Percentiles rank a stretch among this genome's conserved stretches.
Evolutionary conservation across 1,140 invertebrate genomes (phyloP).

Genomic region (Drosophila arizonae): DNA sequence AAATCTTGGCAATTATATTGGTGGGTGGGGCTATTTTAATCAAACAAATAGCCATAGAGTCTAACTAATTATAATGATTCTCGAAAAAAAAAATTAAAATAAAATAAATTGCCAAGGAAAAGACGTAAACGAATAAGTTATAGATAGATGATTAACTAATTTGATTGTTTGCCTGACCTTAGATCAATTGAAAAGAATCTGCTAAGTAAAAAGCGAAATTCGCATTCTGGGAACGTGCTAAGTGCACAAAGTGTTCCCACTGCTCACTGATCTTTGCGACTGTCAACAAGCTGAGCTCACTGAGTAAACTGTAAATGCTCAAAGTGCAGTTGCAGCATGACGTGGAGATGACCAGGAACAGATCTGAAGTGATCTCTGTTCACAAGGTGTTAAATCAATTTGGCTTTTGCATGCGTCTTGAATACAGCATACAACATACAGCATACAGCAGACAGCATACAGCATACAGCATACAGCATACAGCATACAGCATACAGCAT

Average conservation of each 20-base stretch:
- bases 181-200: background rate
- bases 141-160: background rate
- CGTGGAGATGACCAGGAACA: background rate
- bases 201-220: background rate
- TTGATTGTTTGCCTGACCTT: slow-evolving; percentile 1
- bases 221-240: background rate
- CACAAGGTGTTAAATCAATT: background rate
- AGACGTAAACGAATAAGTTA: background rate
- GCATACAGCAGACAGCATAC: too few species aligned
- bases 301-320: background rate
- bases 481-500: too few species aligned
- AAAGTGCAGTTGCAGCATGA: slow-evolving; percentile 2
- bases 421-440: background rate
- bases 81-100: too few species aligned
- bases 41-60: too few species aligned
- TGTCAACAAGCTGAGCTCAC: slow-evolving; percentile 21
- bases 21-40: too few species aligned
- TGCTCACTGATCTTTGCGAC: slow-evolving; percentile 2
- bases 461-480: too few species aligned
- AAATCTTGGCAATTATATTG: background rate
- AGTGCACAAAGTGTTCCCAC: slow-evolving; percentile 16
- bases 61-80: too few species aligned
- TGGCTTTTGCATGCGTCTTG: background rate
- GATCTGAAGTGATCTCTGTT: background rate
- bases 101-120: too few species aligned